Percentiles rank a stretch among this genome's conserved stretches.
Conservation (phyloP, 2,888 invertebrate genomes). For the Zaprionus lineosus region DNA sequence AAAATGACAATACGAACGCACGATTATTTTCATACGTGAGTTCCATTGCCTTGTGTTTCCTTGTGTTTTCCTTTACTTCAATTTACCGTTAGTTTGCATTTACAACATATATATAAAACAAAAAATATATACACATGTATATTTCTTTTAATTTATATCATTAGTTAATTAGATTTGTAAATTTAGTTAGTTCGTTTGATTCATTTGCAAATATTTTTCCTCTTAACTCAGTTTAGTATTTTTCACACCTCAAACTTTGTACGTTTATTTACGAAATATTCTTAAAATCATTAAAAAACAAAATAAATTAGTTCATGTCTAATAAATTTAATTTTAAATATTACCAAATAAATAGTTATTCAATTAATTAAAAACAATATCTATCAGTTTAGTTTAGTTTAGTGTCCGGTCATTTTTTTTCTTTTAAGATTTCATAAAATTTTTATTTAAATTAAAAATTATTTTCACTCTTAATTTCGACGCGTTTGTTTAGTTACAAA, state of each 20-base stretch:
- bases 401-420: slow-evolving; percentile 69
- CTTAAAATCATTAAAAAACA: too few relatives aligned
- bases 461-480: slow-evolving; percentile 20
- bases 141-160: slow-evolving; percentile 5
- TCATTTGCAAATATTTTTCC: slow-evolving; percentile 48
- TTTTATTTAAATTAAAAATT: slow-evolving; percentile 3
- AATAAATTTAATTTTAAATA: slow-evolving; percentile 26
- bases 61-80: slow-evolving; percentile 16
- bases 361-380: slow-evolving; percentile 13
- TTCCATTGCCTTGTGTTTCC: slow-evolving; percentile 42
- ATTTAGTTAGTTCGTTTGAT: slow-evolving; percentile 24
- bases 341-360: slow-evolving; percentile 31
- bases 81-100: slow-evolving; percentile 61
- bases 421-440: slow-evolving; percentile 1
- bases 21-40: slow-evolving; percentile 31
- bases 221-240: slow-evolving; percentile 64
- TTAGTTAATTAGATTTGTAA: slow-evolving; percentile 30
- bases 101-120: too few relatives aligned
- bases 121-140: too few relatives aligned
- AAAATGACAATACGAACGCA: slow-evolving; percentile 20
- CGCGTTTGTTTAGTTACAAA: slow-evolving; percentile 61
- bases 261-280: slow-evolving; percentile 46
- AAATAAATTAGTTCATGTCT: slow-evolving; percentile 65
- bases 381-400: slow-evolving; percentile 60
- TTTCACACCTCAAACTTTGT: slow-evolving; percentile 50